Evolutionary conservation across 1,140 invertebrate species (phyloP).

Genomic region (Drosophila pallidifrons): DNA sequence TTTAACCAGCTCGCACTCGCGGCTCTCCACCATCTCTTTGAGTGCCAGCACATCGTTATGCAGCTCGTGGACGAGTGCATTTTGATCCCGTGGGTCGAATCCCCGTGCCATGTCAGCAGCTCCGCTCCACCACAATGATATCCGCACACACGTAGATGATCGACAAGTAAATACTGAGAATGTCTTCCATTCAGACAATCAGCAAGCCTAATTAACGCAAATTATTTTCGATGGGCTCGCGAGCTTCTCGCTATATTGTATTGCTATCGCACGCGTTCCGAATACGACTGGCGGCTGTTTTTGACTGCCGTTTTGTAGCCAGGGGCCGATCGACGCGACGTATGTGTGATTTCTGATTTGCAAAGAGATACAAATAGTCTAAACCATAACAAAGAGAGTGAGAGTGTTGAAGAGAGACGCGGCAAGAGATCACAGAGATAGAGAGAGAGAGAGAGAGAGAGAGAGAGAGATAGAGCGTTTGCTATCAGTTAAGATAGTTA

Average conservation of each 20-base stretch:
- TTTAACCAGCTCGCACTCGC: slow-evolving; percentile 74
- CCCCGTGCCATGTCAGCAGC: slow-evolving; percentile 38
- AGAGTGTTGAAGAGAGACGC: slow-evolving; percentile 25
- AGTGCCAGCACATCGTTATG: slow-evolving; percentile 56
- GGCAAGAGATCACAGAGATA: slow-evolving; percentile 32
- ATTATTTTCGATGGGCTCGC: not conserved
- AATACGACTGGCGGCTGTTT: slow-evolving; percentile 58
- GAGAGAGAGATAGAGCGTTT: slow-evolving; percentile 28
- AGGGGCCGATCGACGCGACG: slow-evolving; percentile 61
- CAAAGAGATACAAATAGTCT: slow-evolving; percentile 14
- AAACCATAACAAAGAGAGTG: slow-evolving; percentile 12
- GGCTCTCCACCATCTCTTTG: slow-evolving; percentile 61
- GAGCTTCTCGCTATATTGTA: slow-evolving; percentile 30
- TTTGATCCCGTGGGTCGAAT: slow-evolving; percentile 50
- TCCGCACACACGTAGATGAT: slow-evolving; percentile 6
- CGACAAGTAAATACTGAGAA: slow-evolving; percentile 1
- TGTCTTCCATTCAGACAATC: slow-evolving; percentile 52
- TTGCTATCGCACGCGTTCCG: slow-evolving; percentile 53
- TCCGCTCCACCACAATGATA: not conserved
- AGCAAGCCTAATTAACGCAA: slow-evolving; percentile 11
- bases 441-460: slow-evolving; percentile 34
- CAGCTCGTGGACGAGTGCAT: slow-evolving; percentile 51
- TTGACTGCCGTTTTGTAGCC: slow-evolving; percentile 5
- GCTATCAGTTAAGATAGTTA: slow-evolving; percentile 42
- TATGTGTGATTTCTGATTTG: slow-evolving; percentile 70